Base-by-base conservation (phyloP, 2,113 vertebrate species). In the Scomber scombrus region DNA sequence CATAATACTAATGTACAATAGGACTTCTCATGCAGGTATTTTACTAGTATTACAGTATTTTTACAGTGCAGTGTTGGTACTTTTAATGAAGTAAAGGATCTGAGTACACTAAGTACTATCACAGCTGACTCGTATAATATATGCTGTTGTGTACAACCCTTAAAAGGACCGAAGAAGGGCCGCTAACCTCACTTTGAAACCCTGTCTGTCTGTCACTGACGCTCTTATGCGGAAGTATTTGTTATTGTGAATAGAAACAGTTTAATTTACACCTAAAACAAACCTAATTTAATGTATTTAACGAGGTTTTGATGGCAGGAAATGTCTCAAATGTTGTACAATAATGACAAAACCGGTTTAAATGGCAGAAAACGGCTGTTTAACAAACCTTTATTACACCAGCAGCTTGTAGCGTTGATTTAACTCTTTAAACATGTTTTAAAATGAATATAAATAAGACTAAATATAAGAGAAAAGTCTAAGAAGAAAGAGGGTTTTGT, bases 171-270 rank as follows among this genome's bases (percentile, higher is more conserved):
- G 13, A 61, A 1, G 4, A 1, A 16, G 66, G 86, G 50, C 73
- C 82, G 0, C 64, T 18, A 14, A 50, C 69, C 77, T 0, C 15
- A 7, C 19, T 10, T 66, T 87, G 34, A 19, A 46, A 14, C 49
- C 52, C 14, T 26, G 26, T 9, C 68, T n/a, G 51, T 3, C 47
- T 8, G 79, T 65, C 80, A 54, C 51, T 15, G 76, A 45, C 34
- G 26, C 4, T 14, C 52, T 8, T 0, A 65, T 11, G 81, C 78
- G 83, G 90, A 92, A 90, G 85, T 75, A 1, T 13, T 0, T 43
- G 5, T 10, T 11, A 7, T 62, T 10, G 43, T 15, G 0, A 34
- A 54, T 43, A 64, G 60, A 63, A 19, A 40, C n/a, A 8, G 3
- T 29, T 78, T 21, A 18, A 56, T 49, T 75, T 0, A 45, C 0